Evolutionary conservation across 2,113 vertebrate genomes (phyloP).

Genomic region (Zosterops japonicus): DNA sequence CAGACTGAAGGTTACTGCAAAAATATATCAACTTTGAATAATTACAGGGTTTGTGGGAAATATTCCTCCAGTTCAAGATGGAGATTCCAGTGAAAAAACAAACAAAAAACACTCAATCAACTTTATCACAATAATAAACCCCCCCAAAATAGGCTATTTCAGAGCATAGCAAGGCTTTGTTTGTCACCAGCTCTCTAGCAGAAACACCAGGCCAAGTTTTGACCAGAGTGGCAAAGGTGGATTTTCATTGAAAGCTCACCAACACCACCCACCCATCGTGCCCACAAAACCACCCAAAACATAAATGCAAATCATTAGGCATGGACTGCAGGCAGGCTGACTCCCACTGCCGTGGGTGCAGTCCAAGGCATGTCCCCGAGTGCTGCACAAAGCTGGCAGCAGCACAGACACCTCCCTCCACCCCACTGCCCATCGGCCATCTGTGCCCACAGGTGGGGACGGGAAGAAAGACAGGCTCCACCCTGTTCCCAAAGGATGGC

Average conservation of each 20-base stretch:
- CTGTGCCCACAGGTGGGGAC: slow-evolving; percentile 37
- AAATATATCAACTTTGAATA: neutral
- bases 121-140: neutral
- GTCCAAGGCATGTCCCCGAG: slow-evolving; percentile 41
- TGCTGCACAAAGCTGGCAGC: slow-evolving; percentile 24
- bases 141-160: neutral
- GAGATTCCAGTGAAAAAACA: neutral
- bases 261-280: neutral
- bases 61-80: neutral
- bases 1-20: neutral
- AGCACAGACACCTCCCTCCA: neutral
- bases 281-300: neutral
- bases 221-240: neutral
- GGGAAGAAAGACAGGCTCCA: neutral
- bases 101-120: neutral
- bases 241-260: neutral
- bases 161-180: neutral
- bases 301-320: neutral
- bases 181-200: neutral
- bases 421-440: slow-evolving; percentile 8
- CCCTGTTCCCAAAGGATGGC: slow-evolving; percentile 15
- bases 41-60: neutral
- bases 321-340: neutral
- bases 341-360: neutral
- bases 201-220: neutral